Percentiles rank a stretch among this genome's conserved stretches.
Evolutionary conservation across 2,113 vertebrate species (phyloP).

Genomic region (Anas platyrhynchos): DNA sequence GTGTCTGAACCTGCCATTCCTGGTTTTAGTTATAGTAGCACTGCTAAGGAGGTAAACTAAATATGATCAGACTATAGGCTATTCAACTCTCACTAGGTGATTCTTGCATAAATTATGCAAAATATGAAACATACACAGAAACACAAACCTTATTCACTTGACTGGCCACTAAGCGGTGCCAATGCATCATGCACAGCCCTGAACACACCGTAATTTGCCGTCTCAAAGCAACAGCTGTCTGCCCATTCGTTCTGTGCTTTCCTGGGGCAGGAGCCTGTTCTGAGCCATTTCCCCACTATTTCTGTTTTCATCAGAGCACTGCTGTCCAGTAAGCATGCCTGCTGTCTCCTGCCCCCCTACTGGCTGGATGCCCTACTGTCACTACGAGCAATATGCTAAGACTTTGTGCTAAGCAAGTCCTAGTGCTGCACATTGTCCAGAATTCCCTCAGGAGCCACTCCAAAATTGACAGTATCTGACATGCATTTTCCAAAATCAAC

Average conservation of each 20-base stretch:
- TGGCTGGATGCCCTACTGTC: not conserved
- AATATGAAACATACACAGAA: fast-evolving
- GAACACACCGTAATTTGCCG: fast-evolving
- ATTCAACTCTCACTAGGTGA: fast-evolving
- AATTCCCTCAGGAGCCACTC: not conserved
- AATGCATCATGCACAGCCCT: not conserved
- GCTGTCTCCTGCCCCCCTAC: not conserved
- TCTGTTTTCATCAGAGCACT: not conserved
- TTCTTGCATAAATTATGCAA: not conserved
- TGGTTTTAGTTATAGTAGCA: not conserved
- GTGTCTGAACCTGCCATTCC: not conserved
- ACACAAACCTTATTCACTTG: not conserved
- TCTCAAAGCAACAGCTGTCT: not conserved
- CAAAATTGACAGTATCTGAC: not conserved
- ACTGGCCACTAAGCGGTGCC: conserved; percentile 54
- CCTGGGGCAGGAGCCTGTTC: not conserved
- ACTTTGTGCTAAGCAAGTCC: not conserved
- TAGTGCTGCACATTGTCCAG: not conserved
- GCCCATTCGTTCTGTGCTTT: not conserved
- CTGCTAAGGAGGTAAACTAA: not conserved
- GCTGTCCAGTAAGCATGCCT: fast-evolving
- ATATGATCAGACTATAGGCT: not conserved
- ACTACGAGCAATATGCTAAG: not conserved
- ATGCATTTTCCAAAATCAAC: not conserved
- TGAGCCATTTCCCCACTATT: not conserved